A percentile compares a stretch with the other conserved stretches of the same genome.
phyloP scores from a whole-genome alignment of 1,140 invertebrate genomes.

The Heliconius nattereri region DNA sequence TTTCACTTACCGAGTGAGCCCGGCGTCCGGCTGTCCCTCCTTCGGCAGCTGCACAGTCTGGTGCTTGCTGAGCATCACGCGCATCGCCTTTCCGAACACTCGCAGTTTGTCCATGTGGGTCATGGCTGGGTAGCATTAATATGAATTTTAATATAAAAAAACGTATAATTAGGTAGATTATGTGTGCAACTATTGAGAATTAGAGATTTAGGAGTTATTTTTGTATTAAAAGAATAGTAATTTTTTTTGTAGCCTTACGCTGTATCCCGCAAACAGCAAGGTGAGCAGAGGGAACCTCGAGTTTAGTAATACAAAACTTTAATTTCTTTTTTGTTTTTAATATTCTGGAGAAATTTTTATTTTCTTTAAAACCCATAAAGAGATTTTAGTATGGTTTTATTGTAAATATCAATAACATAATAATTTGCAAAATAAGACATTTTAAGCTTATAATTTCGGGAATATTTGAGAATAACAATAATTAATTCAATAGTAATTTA shows the following conservation, averaged over 20 bases:
- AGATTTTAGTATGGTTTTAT: not conserved
- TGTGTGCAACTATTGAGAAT: not conserved
- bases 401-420: not conserved
- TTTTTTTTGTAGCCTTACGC: too few species aligned
- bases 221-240: too few species aligned
- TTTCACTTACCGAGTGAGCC: conserved; percentile 87
- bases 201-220: too few species aligned
- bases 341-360: too few species aligned
- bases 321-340: too few species aligned
- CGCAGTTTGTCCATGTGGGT: conserved; percentile 98
- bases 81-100: conserved; percentile 97
- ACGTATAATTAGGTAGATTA: not conserved
- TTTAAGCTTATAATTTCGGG: not conserved
- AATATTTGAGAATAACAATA: not conserved
- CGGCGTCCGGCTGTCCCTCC: conserved; percentile 98
- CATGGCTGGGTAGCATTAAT: conserved; percentile 86
- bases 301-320: too few species aligned
- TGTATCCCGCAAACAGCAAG: too few species aligned
- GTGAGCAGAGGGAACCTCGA: too few species aligned
- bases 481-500: not conserved
- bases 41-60: conserved; percentile 99
- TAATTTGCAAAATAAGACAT: not conserved
- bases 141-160: not conserved
- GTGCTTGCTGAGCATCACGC: conserved; percentile 98
- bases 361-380: too few species aligned